Evolutionary conservation across 2,888 invertebrate genomes (phyloP).

Genomic region (Pasiphila rectangulata): DNA sequence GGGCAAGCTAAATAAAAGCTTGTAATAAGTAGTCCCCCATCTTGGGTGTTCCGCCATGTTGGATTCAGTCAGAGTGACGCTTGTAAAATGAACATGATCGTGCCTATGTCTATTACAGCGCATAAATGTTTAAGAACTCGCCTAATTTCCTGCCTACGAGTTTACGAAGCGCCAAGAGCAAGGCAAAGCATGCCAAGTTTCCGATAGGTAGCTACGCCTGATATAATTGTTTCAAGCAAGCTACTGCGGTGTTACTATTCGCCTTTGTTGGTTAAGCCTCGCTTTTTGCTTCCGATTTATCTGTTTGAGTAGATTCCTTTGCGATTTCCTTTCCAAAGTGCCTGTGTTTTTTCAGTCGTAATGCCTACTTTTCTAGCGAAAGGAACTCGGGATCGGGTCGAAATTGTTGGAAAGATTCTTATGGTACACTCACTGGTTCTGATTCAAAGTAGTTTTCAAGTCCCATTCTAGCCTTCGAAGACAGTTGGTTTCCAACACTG

Average conservation of each 20-base stretch:
- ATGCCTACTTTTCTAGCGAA: background rate
- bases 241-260: slow-evolving; percentile 4
- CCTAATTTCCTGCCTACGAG: background rate
- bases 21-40: too few species aligned
- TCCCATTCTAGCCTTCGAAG: too few species aligned
- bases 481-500: too few species aligned
- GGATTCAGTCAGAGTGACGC: too few species aligned
- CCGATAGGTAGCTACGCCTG: slow-evolving; percentile 3
- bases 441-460: too few species aligned
- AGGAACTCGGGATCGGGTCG: background rate
- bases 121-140: background rate
- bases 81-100: background rate
- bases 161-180: background rate
- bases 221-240: slow-evolving; percentile 8
- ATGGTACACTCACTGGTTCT: too few species aligned
- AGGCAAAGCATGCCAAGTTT: slow-evolving; percentile 6
- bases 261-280: slow-evolving; percentile 1
- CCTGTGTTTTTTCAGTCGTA: background rate
- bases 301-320: slow-evolving; percentile 5
- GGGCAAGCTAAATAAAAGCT: too few species aligned
- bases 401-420: background rate
- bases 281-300: slow-evolving; percentile 9
- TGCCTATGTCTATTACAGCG: too few species aligned
- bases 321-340: background rate
- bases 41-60: too few species aligned